These are phyloP conservation scores for Agrotis clavis DNA, from an alignment of 2,888 invertebrate species.

Conservation along the genomic window DNA sequence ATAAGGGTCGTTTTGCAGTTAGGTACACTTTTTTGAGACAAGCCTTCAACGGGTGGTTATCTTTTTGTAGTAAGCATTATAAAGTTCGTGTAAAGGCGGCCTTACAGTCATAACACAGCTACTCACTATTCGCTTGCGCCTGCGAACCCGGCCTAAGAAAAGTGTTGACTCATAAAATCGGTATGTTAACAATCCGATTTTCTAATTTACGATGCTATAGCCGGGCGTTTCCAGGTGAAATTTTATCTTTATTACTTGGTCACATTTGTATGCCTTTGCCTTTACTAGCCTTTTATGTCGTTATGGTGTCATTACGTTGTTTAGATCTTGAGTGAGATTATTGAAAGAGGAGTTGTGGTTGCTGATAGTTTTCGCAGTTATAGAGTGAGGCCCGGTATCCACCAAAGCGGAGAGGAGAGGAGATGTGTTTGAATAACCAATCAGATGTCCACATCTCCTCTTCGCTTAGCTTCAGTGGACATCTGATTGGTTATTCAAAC, in stretches of 20 bases:
- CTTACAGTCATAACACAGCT: no score
- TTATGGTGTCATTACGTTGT: background rate
- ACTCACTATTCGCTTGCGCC: no score
- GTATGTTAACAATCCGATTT: constrained; percentile 23
- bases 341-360: background rate
- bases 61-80: no score
- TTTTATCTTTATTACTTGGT: constrained; percentile 14
- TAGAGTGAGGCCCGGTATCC: background rate
- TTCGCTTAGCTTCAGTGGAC: no score
- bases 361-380: background rate
- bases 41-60: no score
- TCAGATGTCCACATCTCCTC: no score
- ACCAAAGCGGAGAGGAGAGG: no score
- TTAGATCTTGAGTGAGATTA: constrained; percentile 29
- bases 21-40: no score
- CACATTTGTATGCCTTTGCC: constrained; percentile 6
- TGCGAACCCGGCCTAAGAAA: constrained; percentile 2
- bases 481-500: no score
- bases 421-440: no score
- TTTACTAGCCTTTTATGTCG: constrained; percentile 12
- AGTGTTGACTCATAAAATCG: constrained; percentile 28
- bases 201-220: background rate
- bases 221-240: constrained; percentile 2
- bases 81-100: no score
- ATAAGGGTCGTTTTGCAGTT: no score